Conservation (phyloP, 2,113 vertebrate genomes). For the Naja naja region DNA sequence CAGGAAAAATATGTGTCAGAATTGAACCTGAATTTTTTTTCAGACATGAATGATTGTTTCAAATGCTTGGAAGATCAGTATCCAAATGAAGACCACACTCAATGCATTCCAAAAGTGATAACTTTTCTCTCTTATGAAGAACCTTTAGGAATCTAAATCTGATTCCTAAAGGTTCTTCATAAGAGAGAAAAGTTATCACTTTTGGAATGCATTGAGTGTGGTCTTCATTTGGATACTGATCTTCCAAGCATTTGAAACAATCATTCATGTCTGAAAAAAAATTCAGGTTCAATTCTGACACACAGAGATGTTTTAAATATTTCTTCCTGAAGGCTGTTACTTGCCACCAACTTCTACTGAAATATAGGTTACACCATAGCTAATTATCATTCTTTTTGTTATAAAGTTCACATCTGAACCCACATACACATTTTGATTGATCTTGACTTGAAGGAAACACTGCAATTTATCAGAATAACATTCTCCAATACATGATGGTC, state of each 20-base stretch:
- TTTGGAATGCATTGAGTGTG: background rate
- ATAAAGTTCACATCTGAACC: too few relatives aligned
- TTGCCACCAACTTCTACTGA: too few relatives aligned
- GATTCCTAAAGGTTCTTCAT: background rate
- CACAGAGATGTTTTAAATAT: background rate
- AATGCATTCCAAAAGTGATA: background rate
- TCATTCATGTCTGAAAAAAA: background rate
- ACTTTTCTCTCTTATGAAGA: background rate
- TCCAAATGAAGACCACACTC: too few relatives aligned
- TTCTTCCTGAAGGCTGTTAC: too few relatives aligned
- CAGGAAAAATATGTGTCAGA: background rate
- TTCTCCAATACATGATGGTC: too few relatives aligned
- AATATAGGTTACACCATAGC: too few relatives aligned
- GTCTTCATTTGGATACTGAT: too few relatives aligned
- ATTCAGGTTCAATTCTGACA: background rate
- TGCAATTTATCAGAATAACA: too few relatives aligned
- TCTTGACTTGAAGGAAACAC: too few relatives aligned
- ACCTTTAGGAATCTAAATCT: background rate
- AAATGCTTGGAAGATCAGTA: background rate
- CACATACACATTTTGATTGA: too few relatives aligned
- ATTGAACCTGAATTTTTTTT: background rate
- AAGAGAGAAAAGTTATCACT: background rate
- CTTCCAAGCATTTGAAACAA: background rate
- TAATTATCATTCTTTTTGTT: too few relatives aligned
- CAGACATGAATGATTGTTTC: background rate